These are phyloP conservation scores for Proteles cristata DNA, from an alignment of 2,113 vertebrate species.

Conservation along the genomic window DNA sequence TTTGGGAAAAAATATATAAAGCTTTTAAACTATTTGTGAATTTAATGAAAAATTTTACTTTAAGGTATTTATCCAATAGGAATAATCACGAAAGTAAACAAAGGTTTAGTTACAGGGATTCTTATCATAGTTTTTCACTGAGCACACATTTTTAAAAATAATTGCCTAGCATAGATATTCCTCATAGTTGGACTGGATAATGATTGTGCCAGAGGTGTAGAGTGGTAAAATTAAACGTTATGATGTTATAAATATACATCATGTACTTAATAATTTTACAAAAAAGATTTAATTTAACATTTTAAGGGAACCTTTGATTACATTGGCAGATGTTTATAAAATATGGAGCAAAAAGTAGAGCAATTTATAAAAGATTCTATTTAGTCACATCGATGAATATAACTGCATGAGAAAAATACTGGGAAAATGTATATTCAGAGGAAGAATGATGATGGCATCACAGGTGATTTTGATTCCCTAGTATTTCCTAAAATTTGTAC, in stretches of 20 bases:
- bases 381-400: not conserved
- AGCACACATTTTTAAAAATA: not conserved
- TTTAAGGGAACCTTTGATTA: conserved; percentile 38
- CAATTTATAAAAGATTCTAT: conserved; percentile 12
- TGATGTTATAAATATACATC: not conserved
- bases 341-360: not conserved
- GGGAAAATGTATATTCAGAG: not conserved
- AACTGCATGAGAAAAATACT: not conserved
- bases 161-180: not conserved
- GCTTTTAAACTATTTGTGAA: conserved; percentile 11
- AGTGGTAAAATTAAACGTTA: not conserved
- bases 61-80: not conserved
- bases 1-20: not conserved
- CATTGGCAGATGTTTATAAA: not conserved
- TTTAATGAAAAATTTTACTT: not conserved
- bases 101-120: not conserved
- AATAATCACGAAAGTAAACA: not conserved
- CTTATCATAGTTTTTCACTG: not conserved
- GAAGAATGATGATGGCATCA: not conserved
- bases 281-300: not conserved
- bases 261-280: not conserved
- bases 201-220: not conserved
- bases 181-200: not conserved
- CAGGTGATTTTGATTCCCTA: not conserved
- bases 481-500: not conserved